Base-by-base conservation (phyloP, 2,797 vertebrate genomes). In the Poecile montanus region DNA sequence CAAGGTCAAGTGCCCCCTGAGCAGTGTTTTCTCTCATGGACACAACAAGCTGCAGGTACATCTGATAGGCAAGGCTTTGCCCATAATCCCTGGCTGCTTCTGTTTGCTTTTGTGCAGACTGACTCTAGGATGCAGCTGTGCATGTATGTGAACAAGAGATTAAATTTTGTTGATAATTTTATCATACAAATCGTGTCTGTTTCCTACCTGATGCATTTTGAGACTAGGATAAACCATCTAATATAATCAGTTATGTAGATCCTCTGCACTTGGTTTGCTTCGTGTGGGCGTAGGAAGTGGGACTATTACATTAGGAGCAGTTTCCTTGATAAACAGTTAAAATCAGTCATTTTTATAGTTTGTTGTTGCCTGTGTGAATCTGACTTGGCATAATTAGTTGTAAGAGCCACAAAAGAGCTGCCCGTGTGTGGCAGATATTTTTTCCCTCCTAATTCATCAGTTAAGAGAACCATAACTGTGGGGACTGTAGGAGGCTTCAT, bases 231-330 rank as follows among this genome's bases (percentile, higher is more conserved):
- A 74, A 85, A 57, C 36, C n/a, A 38, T 47, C 54, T 88, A 79
- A 84, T 86, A 40, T 19, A 73, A 75, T 87, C 82, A 89, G 89
- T 91, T 89, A 47, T 25, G 57, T 15, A 75, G 45, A 68, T 91
- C 74, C 30, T 51, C 85, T 80, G 54, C 30, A 8, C 30, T 77
- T 65, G 21, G 54, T 51, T 88, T 72, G 34, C 68, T 93, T 72
- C 54, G 1, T 5, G 13, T 30, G 60, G 38, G 51, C 40, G 85
- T 91, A 72, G 54, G 76, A 88, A 81, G 27, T 65, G 29, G 27
- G 30, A 47, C 16, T 61, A 44, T 80, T 61, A 27, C 26, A 44
- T 72, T 78, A 78, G 58, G 44, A 48, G 22, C 30, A 34, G 53
- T 78, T 88, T 84, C 47, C 25, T 75, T 54, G 29, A 73, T n/a